phyloP scores from a whole-genome alignment of 2,797 vertebrate species.

The Emys orbicularis region DNA sequence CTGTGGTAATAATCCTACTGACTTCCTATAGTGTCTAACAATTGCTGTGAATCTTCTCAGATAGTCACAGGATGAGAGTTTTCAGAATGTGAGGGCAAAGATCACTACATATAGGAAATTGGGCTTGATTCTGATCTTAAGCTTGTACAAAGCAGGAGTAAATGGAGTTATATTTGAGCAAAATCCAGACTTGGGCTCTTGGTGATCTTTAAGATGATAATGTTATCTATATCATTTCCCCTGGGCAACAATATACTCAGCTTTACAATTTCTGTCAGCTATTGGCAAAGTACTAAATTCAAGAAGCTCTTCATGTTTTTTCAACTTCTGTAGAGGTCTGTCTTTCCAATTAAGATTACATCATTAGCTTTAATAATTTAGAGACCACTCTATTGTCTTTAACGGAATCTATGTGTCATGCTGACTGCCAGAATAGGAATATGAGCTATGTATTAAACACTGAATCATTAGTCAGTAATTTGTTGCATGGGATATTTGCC shows the following conservation, averaged over 20 bases:
- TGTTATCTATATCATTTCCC: background rate
- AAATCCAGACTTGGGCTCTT: background rate
- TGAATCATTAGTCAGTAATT: background rate
- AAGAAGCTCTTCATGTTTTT: conserved; percentile 15
- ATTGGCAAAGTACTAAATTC: conserved; percentile 21
- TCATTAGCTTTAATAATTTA: conserved; percentile 57
- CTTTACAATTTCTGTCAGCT: background rate
- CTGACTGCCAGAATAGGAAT: conserved; percentile 1
- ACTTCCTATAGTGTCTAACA: background rate
- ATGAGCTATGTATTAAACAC: background rate
- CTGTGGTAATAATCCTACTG: background rate
- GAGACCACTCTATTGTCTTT: background rate
- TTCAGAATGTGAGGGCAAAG: background rate
- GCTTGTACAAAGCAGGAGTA: background rate
- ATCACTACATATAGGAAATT: background rate
- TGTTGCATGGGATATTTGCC: background rate
- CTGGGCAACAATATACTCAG: background rate
- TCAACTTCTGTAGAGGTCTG: background rate
- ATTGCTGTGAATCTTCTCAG: background rate
- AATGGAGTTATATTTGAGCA: background rate
- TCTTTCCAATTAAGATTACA: conserved; percentile 24
- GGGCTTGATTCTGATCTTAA: background rate
- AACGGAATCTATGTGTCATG: background rate
- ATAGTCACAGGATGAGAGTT: background rate
- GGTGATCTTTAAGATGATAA: background rate